These are phyloP conservation scores for Bothrops jararaca DNA, from an alignment of 2,113 vertebrate genomes.

Conservation along the genomic window DNA sequence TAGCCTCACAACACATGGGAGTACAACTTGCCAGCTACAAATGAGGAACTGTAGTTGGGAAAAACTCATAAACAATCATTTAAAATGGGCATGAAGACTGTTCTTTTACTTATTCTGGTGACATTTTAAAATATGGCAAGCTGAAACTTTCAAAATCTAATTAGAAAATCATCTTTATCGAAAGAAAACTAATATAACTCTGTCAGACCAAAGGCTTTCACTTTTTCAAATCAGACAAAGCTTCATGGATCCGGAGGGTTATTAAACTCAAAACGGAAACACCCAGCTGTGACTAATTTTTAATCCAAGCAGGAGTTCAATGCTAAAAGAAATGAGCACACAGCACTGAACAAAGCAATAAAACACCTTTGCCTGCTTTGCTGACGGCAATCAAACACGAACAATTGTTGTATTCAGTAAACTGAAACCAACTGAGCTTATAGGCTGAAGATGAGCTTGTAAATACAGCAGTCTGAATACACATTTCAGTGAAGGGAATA, in stretches of 20 bases:
- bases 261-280: conserved; percentile 14
- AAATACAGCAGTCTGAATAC: background rate
- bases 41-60: background rate
- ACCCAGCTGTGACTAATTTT: conserved; percentile 1
- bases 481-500: background rate
- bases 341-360: conserved; percentile 1
- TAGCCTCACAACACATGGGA: background rate
- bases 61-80: background rate
- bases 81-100: background rate
- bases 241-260: background rate
- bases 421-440: background rate
- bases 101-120: background rate
- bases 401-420: background rate
- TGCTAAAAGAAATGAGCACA: conserved; percentile 7
- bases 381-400: conserved; percentile 1
- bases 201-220: conserved; percentile 11
- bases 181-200: background rate
- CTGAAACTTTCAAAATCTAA: background rate
- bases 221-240: background rate
- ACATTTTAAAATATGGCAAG: background rate
- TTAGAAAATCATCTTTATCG: background rate
- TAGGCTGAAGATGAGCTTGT: background rate
- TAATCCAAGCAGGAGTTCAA: conserved; percentile 18
- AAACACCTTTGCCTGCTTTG: conserved; percentile 5
- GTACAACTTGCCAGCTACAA: background rate